phyloP scores from a whole-genome alignment of 2,113 vertebrate genomes.

The Crotalus viridis region DNA sequence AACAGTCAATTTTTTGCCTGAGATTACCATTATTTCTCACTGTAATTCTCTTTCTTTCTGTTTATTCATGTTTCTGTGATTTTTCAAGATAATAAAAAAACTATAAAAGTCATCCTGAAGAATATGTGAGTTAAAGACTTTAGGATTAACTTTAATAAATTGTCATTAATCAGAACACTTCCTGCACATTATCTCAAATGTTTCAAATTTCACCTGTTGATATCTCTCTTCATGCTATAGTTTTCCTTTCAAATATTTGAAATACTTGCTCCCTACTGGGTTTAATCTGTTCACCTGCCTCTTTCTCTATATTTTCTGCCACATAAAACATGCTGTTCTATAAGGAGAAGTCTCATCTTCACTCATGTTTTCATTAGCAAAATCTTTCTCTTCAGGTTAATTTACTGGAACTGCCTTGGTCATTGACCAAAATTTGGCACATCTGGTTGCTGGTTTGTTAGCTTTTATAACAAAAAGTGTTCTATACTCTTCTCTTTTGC shows the following conservation, averaged over 20 bases:
- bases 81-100: not conserved
- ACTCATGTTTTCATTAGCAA: not conserved
- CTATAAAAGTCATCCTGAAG: not conserved
- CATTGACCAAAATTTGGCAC: not conserved
- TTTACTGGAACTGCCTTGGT: not conserved
- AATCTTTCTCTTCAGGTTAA: not conserved
- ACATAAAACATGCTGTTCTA: not conserved
- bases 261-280: not conserved
- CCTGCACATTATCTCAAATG: not conserved
- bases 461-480: not conserved
- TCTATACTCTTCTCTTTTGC: not conserved
- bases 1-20: not conserved
- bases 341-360: not conserved
- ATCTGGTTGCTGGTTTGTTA: not conserved
- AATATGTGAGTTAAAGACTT: not conserved
- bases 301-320: not conserved
- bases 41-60: slow-evolving; percentile 18
- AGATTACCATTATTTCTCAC: slow-evolving; percentile 36
- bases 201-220: not conserved
- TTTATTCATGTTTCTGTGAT: slow-evolving; percentile 32
- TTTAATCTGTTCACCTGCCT: not conserved
- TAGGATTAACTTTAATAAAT: not conserved
- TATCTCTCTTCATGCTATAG: not conserved
- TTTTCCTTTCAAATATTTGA: not conserved
- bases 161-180: not conserved